Base-by-base conservation (phyloP, 2,888 invertebrate genomes). In the Nematopogon swammerdamellus region DNA sequence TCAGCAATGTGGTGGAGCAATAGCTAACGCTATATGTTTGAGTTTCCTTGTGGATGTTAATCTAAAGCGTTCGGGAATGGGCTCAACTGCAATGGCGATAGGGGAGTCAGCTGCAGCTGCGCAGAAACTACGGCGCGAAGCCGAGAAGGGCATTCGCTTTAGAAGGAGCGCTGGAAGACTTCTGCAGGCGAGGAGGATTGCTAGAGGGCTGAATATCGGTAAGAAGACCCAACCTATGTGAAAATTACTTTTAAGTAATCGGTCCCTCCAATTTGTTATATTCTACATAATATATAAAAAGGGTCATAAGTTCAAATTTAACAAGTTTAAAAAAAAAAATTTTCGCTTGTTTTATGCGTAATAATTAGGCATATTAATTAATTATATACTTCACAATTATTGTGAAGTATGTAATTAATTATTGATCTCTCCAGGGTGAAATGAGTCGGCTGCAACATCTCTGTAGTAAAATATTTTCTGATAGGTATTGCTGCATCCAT, bases 191-290 rank as follows among this genome's bases (percentile, higher is more conserved):
- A 61, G 69, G 45, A 63, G 79, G 54, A 70, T 79, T 48, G 79
- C 70, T 11, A 79, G 70, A 55, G 72, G 75, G 49, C 69, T 79
- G 75, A 79, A 79, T 59, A 75, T 79, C 53, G 75, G 79, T 75
- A 58, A 53, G 55, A 18, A 51, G 4, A 25, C 25, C 8, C 4
- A 25, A 25, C 25, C 25, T 4, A 25, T 25, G 4, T 25, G 8
- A 25, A 25, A 25, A 6, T 25, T 25, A 25, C 4, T 25, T 25
- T 25, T 25, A 25, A 25, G 25, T n/a, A n/a, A n/a, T n/a, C n/a
- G n/a, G n/a, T n/a, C n/a, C n/a, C n/a, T n/a, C n/a, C n/a, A n/a
- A n/a, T n/a, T n/a, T n/a, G n/a, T n/a, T n/a, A n/a, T n/a, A n/a
- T n/a, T n/a, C n/a, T n/a, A n/a, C n/a, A n/a, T n/a, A n/a, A n/a